Percentiles rank a stretch among this genome's conserved stretches.
Conservation (phyloP, 2,888 invertebrate species). For the Euproctis similis region DNA sequence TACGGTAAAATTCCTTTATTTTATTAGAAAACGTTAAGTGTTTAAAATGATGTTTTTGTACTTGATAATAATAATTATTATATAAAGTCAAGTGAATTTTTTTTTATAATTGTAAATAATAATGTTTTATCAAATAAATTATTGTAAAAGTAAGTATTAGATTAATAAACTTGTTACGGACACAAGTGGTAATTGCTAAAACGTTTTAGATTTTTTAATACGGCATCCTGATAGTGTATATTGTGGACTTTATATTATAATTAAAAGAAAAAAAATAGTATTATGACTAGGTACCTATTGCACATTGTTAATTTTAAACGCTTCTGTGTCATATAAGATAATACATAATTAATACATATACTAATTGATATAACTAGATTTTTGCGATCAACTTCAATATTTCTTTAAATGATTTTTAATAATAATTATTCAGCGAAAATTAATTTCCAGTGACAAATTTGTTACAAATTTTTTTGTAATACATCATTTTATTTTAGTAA, state of each 20-base stretch:
- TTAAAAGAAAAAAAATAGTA: slow-evolving; percentile 14
- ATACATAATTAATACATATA: too few species aligned
- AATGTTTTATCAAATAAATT: slow-evolving; percentile 45
- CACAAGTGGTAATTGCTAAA: slow-evolving; percentile 23
- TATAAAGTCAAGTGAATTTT: too few species aligned
- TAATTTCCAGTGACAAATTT: too few species aligned
- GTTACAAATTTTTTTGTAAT: too few species aligned
- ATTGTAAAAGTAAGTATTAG: slow-evolving; percentile 43
- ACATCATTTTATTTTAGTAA: too few species aligned
- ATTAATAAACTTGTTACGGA: slow-evolving; percentile 20
- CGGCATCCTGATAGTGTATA: slow-evolving; percentile 21
- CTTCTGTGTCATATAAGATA: slow-evolving; percentile 26
- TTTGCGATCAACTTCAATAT: slow-evolving; percentile 9
- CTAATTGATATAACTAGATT: slow-evolving; percentile 13
- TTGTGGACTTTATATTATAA: too few species aligned
- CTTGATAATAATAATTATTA: too few species aligned
- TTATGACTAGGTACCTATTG: slow-evolving; percentile 15
- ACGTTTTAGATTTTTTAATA: slow-evolving; percentile 45
- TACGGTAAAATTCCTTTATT: background rate
- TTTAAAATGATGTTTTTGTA: slow-evolving; percentile 15
- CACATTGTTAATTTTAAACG: slow-evolving; percentile 22
- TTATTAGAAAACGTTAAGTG: slow-evolving; percentile 6
- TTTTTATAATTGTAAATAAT: slow-evolving; percentile 35
- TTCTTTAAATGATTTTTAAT: too few species aligned
- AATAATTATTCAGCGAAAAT: too few species aligned